Conservation (phyloP, 1,140 invertebrate species). For the Dreissena polymorpha region DNA sequence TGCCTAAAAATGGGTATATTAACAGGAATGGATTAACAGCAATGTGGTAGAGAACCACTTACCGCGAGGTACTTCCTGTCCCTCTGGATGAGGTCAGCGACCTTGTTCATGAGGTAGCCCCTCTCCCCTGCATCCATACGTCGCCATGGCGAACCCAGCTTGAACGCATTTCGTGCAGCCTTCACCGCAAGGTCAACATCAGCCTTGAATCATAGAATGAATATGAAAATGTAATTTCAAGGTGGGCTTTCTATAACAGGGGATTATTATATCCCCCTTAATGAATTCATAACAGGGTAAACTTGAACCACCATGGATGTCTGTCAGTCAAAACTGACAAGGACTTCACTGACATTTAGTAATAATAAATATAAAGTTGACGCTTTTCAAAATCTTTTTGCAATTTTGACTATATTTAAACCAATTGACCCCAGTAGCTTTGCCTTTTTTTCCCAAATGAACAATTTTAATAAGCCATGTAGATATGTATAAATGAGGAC, state of each 20-base stretch:
- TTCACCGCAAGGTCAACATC: slow-evolving; percentile 87
- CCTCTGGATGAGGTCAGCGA: slow-evolving; percentile 89
- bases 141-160: slow-evolving; percentile 89
- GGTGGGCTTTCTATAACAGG: too few species aligned
- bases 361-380: neutral
- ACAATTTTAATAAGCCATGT: too few species aligned
- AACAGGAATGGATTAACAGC: too few species aligned
- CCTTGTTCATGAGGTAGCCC: slow-evolving; percentile 87
- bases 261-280: neutral
- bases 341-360: neutral
- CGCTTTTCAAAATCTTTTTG: neutral
- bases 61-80: slow-evolving; percentile 87
- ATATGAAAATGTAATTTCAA: neutral
- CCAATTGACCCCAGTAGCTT: too few species aligned
- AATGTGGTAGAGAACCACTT: slow-evolving; percentile 56
- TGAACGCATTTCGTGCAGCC: slow-evolving; percentile 86
- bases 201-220: slow-evolving; percentile 60
- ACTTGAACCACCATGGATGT: neutral
- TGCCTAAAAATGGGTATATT: too few species aligned
- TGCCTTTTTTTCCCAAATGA: too few species aligned
- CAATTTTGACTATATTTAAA: too few species aligned
- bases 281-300: neutral
- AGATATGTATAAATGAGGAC: too few species aligned
- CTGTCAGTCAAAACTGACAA: neutral
- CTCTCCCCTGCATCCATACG: slow-evolving; percentile 94